Evolutionary conservation across 2,797 vertebrate genomes (phyloP).

Genomic region (Sparus aurata): DNA sequence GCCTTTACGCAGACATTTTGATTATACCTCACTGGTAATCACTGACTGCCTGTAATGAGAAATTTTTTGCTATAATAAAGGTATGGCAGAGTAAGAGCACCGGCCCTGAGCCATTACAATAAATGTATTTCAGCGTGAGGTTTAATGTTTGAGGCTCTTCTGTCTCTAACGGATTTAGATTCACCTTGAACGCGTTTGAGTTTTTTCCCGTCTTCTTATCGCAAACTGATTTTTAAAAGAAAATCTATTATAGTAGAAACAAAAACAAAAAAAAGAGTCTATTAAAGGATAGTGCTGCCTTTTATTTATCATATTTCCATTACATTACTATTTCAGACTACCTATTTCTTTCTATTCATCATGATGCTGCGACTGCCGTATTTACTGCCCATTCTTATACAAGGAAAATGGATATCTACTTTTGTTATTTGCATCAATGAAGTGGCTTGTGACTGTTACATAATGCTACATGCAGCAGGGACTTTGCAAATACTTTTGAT

Average conservation of each 20-base stretch:
- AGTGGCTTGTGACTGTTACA: not conserved
- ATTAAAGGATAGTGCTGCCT: not conserved
- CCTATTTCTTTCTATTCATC: not conserved
- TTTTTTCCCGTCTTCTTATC: not conserved
- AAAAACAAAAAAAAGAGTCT: not conserved
- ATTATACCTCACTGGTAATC: not conserved
- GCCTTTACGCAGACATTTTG: not conserved
- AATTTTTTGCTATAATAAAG: not conserved
- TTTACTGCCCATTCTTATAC: not conserved
- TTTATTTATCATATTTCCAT: not conserved
- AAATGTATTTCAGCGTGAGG: not conserved
- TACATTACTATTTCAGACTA: not conserved
- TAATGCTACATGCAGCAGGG: not conserved
- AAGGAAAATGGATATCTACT: not conserved
- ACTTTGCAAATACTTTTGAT: constrained; percentile 9
- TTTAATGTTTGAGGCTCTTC: not conserved
- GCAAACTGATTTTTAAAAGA: not conserved
- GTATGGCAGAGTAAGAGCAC: not conserved
- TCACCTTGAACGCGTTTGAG: not conserved
- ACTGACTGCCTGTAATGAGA: not conserved
- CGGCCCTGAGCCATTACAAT: not conserved
- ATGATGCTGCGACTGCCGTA: not conserved
- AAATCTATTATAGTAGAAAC: not conserved
- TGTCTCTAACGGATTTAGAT: not conserved
- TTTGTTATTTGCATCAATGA: constrained; percentile 7